These are phyloP conservation scores for Arrhopalites spinosus DNA, from an alignment of 2,888 invertebrate species.

Conservation along the genomic window DNA sequence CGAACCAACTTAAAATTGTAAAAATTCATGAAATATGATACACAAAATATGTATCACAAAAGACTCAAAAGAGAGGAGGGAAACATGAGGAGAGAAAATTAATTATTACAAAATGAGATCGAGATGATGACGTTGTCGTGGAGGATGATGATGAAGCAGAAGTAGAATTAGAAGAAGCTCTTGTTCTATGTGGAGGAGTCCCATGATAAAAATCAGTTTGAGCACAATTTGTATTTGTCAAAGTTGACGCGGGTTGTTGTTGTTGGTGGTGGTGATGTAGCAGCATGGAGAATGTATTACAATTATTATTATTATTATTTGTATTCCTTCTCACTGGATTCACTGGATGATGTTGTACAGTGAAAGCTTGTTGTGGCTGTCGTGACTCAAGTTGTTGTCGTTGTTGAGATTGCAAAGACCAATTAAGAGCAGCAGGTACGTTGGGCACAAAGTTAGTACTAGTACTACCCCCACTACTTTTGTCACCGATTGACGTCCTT, in stretches of 20 bases:
- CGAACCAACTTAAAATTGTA: neutral
- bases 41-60: neutral
- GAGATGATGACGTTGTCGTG: conserved; percentile 5
- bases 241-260: conserved; percentile 5
- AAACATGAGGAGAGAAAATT: conserved; percentile 15
- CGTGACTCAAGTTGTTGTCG: conserved; percentile 1
- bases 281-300: neutral
- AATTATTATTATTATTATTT: conserved; percentile 21
- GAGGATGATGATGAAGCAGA: too few relatives aligned
- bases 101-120: conserved; percentile 50
- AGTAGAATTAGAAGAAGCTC: neutral
- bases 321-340: conserved; percentile 1
- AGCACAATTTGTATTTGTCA: conserved; percentile 26
- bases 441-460: conserved; percentile 25
- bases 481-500: conserved; percentile 25
- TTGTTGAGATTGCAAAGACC: conserved; percentile 15
- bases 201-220: conserved; percentile 27
- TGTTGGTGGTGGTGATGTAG: neutral
- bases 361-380: too few relatives aligned
- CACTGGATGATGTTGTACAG: conserved; percentile 21
- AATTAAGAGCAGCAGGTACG: conserved; percentile 47
- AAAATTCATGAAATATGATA: neutral
- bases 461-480: conserved; percentile 10
- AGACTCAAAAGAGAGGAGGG: neutral
- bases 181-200: conserved; percentile 20